phyloP scores from a whole-genome alignment of 2,113 vertebrate genomes.

The Taurulus bubalis region DNA sequence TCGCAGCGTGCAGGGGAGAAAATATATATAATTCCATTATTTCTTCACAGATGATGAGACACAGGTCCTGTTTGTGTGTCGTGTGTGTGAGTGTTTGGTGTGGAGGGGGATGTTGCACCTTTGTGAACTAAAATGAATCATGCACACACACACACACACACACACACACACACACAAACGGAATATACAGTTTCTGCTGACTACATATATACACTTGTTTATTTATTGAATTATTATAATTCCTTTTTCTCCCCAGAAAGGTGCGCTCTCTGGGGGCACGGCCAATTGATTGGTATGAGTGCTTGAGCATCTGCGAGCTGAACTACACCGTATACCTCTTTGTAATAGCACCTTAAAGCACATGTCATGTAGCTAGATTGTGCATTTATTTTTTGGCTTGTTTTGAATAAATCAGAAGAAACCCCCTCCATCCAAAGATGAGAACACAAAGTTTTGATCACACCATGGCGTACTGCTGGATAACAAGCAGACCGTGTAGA shows the following conservation, averaged over 20 bases:
- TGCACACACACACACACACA: constrained; percentile 33
- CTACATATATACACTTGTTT: constrained; percentile 70
- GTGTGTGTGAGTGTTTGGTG: constrained; percentile 51
- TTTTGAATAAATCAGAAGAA: constrained; percentile 50
- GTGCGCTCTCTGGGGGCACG: constrained; percentile 60
- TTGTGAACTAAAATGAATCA: constrained; percentile 52
- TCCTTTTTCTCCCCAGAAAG: constrained; percentile 37
- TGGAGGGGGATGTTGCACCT: constrained; percentile 48
- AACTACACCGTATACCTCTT: constrained; percentile 52
- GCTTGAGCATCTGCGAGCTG: constrained; percentile 64
- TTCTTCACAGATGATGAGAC: constrained; percentile 88
- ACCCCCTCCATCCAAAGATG: constrained; percentile 20
- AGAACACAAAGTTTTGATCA: constrained; percentile 27
- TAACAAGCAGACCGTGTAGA: constrained; percentile 8
- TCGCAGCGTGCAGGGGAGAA: constrained; percentile 74
- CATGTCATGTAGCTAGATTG: constrained; percentile 55
- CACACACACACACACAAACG: constrained; percentile 32
- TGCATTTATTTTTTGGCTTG: constrained; percentile 52
- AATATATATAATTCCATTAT: constrained; percentile 91
- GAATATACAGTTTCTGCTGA: constrained; percentile 70
- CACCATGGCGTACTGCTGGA: neutral
- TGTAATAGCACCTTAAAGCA: constrained; percentile 57
- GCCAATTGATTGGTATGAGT: constrained; percentile 66
- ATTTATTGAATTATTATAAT: constrained; percentile 79
- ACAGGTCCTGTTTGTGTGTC: constrained; percentile 49